These are phyloP conservation scores for Paramisgurnus dabryanus DNA, from an alignment of 2,113 vertebrate species.

Conservation along the genomic window DNA sequence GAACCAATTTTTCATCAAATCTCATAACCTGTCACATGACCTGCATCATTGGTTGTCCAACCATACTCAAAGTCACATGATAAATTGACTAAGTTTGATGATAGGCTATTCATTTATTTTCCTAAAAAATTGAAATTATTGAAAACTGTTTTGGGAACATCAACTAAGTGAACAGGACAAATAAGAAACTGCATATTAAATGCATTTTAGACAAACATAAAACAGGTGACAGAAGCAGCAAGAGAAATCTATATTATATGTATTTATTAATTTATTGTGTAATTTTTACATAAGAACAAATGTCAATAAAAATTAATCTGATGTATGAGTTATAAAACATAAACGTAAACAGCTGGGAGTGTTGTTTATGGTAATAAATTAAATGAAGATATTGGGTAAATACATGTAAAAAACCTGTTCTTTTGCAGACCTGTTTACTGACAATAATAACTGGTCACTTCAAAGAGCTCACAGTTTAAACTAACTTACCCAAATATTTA, in stretches of 20 bases:
- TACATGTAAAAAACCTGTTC: neutral
- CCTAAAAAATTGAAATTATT: no score
- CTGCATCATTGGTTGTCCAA: no score
- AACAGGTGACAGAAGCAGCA: neutral
- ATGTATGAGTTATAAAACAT: conserved; percentile 4
- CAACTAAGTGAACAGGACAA: no score
- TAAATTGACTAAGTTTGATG: no score
- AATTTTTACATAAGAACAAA: neutral
- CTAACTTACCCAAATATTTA: neutral
- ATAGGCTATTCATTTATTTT: no score
- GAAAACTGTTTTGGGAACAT: no score
- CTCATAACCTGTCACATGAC: no score
- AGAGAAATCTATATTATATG: no score
- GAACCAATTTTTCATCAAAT: no score
- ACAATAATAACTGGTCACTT: neutral
- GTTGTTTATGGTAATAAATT: conserved; percentile 12
- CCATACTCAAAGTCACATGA: no score
- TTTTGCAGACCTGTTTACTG: conserved; percentile 5
- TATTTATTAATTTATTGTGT: neutral
- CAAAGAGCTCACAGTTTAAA: conserved; percentile 5
- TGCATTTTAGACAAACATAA: neutral
- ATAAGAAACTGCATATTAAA: no score
- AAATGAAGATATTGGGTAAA: neutral
- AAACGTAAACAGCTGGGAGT: conserved; percentile 6
- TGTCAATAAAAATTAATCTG: conserved; percentile 1